Conservation (phyloP, 1,140 invertebrate genomes). For the Eurytemora carolleeae region DNA sequence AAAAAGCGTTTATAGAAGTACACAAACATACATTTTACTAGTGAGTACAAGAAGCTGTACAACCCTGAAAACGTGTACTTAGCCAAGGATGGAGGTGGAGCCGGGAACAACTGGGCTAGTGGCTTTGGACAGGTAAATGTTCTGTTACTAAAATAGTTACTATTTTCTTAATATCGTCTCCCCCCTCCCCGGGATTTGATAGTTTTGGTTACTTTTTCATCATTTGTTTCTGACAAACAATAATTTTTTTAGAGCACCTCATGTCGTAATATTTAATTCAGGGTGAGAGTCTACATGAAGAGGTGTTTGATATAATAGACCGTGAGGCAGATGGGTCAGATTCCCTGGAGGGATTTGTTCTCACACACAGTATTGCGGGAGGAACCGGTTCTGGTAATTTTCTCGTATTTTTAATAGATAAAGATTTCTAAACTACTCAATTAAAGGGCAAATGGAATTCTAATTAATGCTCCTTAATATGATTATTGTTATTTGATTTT, state of each 20-base stretch:
- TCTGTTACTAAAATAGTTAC: too few species aligned
- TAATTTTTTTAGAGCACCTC: too few species aligned
- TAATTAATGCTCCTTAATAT: slow-evolving; percentile 98
- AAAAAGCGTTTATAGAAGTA: too few species aligned
- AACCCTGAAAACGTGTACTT: slow-evolving; percentile 96
- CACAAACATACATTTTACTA: too few species aligned
- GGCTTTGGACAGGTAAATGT: slow-evolving; percentile 51
- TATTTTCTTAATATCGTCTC: too few species aligned
- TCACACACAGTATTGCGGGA: slow-evolving; percentile 96
- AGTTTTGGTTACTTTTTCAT: too few species aligned
- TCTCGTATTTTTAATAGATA: slow-evolving; percentile 81
- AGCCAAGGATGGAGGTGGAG: slow-evolving; percentile 92
- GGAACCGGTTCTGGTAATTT: slow-evolving; percentile 97
- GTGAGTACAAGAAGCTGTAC: slow-evolving; percentile 43
- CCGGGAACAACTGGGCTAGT: slow-evolving; percentile 97
- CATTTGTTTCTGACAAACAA: too few species aligned
- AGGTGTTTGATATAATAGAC: slow-evolving; percentile 97
- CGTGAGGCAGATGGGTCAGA: slow-evolving; percentile 96
- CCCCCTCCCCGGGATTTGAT: too few species aligned
- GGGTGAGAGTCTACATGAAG: slow-evolving; percentile 80
- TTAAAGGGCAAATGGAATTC: slow-evolving; percentile 89
- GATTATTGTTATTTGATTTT: too few species aligned
- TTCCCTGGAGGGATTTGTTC: slow-evolving; percentile 93
- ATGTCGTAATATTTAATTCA: too few species aligned
- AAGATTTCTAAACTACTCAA: slow-evolving; percentile 74